These are phyloP conservation scores for Diaphora mendica DNA, from an alignment of 2,888 invertebrate genomes.

Conservation along the genomic window DNA sequence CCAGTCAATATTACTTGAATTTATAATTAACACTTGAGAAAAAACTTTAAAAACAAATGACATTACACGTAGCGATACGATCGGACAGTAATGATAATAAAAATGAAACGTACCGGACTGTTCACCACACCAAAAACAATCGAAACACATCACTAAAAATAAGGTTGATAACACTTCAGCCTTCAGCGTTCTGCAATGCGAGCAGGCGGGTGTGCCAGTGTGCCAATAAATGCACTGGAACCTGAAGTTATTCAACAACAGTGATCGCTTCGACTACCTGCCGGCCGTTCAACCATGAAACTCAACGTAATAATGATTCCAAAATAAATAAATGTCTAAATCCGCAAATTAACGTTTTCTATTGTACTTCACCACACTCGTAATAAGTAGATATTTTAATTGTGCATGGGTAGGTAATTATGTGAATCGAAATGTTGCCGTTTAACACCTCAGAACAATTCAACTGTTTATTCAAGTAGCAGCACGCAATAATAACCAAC, in stretches of 20 bases:
- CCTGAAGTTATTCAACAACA: slow-evolving; percentile 55
- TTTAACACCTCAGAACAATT: slow-evolving; percentile 36
- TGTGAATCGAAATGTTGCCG: slow-evolving; percentile 31
- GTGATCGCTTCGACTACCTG: slow-evolving; percentile 32
- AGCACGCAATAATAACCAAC: slow-evolving; percentile 20
- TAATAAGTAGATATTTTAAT: slow-evolving; percentile 39
- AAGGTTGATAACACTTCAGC: slow-evolving; percentile 44
- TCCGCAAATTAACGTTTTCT: slow-evolving; percentile 57
- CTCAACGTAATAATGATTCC: slow-evolving; percentile 47
- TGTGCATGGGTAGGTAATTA: slow-evolving; percentile 30
- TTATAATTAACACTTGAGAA: slow-evolving; percentile 5
- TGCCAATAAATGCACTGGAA: slow-evolving; percentile 45
- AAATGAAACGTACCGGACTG: slow-evolving; percentile 31
- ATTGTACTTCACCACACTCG: slow-evolving; percentile 39
- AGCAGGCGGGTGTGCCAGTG: slow-evolving; percentile 36
- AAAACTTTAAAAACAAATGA: slow-evolving; percentile 6
- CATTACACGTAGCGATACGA: slow-evolving; percentile 8
- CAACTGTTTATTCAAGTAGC: slow-evolving; percentile 22
- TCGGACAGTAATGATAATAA: slow-evolving; percentile 12
- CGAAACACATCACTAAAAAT: slow-evolving; percentile 52
- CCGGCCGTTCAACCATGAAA: slow-evolving; percentile 49
- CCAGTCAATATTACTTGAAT: slow-evolving; percentile 4
- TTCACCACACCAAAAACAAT: slow-evolving; percentile 49
- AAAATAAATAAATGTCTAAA: slow-evolving; percentile 51
- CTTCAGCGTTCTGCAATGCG: slow-evolving; percentile 42